Conservation (phyloP, 2,888 invertebrate genomes). For the Thymelicus sylvestris region DNA sequence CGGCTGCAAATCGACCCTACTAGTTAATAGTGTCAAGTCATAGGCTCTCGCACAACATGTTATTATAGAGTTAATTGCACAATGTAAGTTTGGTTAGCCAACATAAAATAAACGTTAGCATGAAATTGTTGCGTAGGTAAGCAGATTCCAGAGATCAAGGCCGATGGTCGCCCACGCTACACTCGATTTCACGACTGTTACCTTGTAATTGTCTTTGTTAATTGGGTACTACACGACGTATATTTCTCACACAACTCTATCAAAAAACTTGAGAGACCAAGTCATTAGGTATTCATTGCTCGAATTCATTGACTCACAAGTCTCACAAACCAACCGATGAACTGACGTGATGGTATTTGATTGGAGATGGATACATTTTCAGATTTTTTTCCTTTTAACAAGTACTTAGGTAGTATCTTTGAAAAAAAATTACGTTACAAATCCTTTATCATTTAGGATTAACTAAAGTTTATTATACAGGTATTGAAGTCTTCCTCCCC, state of each 20-base stretch:
- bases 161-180: conserved; percentile 57
- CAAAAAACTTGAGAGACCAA: not conserved
- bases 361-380: not conserved
- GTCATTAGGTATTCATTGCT: not conserved
- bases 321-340: not conserved
- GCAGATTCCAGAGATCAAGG: conserved; percentile 60
- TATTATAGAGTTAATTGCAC: not conserved
- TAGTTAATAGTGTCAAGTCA: too few species aligned
- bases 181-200: conserved; percentile 67
- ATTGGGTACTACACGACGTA: conserved; percentile 44
- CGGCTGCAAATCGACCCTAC: too few species aligned
- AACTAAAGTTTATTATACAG: too few species aligned
- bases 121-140: conserved; percentile 37
- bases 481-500: too few species aligned
- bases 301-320: not conserved
- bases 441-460: too few species aligned
- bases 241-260: not conserved
- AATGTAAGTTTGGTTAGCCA: not conserved
- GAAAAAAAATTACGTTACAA: too few species aligned
- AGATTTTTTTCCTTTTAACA: not conserved
- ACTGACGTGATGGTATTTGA: not conserved
- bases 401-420: too few species aligned
- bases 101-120: conserved; percentile 9
- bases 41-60: too few species aligned
- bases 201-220: conserved; percentile 51